These are phyloP conservation scores for Gasteruption jaculator DNA, from an alignment of 2,888 invertebrate genomes.

Conservation along the genomic window DNA sequence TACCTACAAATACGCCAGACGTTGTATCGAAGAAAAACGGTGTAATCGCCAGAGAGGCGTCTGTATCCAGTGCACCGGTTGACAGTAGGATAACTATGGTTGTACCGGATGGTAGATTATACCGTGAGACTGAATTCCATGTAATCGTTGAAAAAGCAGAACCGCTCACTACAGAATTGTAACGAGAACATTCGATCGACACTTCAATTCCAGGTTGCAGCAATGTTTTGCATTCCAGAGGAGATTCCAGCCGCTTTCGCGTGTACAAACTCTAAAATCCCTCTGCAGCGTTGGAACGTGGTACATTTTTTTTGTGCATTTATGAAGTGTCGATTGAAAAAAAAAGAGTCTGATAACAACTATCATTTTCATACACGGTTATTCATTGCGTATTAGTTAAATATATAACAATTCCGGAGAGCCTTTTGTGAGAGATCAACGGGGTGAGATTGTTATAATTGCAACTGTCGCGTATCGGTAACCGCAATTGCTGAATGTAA, in stretches of 20 bases:
- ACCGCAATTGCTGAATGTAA: too few relatives aligned
- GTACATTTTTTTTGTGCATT: background rate
- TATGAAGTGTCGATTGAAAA: background rate
- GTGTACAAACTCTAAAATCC: conserved; percentile 31
- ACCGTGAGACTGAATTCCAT: conserved; percentile 81
- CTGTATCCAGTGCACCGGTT: conserved; percentile 32
- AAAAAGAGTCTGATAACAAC: too few relatives aligned
- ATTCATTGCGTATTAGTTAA: too few relatives aligned
- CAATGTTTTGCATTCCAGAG: conserved; percentile 21
- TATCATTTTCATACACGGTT: too few relatives aligned
- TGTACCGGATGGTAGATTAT: conserved; percentile 76
- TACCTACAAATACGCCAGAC: conserved; percentile 44
- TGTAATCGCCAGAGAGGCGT: conserved; percentile 52
- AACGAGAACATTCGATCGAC: conserved; percentile 43
- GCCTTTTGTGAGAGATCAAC: too few relatives aligned
- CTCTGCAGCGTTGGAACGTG: too few relatives aligned
- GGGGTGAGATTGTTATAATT: too few relatives aligned
- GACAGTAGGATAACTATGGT: conserved; percentile 57
- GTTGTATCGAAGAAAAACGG: conserved; percentile 53
- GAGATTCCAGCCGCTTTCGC: conserved; percentile 29
- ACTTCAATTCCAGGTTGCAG: conserved; percentile 28
- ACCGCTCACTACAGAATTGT: conserved; percentile 75
- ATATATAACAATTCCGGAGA: too few relatives aligned
- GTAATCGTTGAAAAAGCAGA: conserved; percentile 82
- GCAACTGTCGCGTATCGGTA: too few relatives aligned